Evolutionary conservation across 2,113 vertebrate genomes (phyloP), one percentile per base, ranked within the genome.

Genomic region (Hyperoodon ampullatus): DNA sequence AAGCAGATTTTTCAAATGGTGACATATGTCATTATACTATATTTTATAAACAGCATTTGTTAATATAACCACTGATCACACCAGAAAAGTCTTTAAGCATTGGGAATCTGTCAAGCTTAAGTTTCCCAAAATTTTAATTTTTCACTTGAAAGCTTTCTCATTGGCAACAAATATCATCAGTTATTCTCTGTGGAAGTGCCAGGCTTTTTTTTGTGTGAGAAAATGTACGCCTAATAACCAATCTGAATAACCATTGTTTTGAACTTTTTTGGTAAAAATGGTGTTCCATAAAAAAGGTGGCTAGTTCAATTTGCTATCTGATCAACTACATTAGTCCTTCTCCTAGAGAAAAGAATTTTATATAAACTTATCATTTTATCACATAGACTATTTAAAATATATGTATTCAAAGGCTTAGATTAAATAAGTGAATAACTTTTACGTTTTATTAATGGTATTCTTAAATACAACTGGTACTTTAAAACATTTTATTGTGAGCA

Each of bases 111-210:
- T 86, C 47, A 72, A 90, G 71, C 10, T 78, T 26, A 85, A 78
- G 55, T 92, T 96, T 91, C 33, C 66, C 5, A 88, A 88, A 93
- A 85, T 77, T 85, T 58, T 53, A 86, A 75, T 58, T 95, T 93
- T 71, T 86, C 28, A 81, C 47, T 86, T 93, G 78, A 78, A 94
- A 94, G 55, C 30, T 89, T 78, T 78, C 18, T 44, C 55, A 58
- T 7, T 85, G 86, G 39, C 42, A 82, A 84, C 11, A 81, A 68
- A 85, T 39, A 53, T 16, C 55, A 33, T 35, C 28, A 77, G 10
- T 35, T 86, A 44, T 66, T 97, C 70, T 92, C 42, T 42, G 81
- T 88, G n/a, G 50, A 97, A 88, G 19, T 63, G 24, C 71, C 10
- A 87, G 8, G 83, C 35, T 95, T 26, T 85, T 82, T 63, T 82